Evolutionary conservation across 23 tunicate genomes (phyloP).

Genomic region (Trididemnum miniatum): DNA sequence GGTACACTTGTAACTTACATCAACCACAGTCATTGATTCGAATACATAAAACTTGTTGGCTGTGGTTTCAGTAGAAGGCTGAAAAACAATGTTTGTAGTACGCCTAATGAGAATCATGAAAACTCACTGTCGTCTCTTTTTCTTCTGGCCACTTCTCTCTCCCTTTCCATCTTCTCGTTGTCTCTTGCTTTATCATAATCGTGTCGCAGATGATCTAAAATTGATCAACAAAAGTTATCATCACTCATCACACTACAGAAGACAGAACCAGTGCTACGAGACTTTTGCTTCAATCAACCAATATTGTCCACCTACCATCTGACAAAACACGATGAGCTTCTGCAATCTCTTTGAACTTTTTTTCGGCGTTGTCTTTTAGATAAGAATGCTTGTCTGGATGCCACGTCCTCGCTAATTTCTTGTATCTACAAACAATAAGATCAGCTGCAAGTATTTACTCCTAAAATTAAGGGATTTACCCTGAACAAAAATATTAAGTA

Average conservation of each 20-base stretch:
- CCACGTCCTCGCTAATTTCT: constrained; percentile 66
- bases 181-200: constrained; percentile 19
- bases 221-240: too few relatives aligned
- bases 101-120: too few relatives aligned
- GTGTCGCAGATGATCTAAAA: background rate
- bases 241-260: background rate
- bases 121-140: background rate
- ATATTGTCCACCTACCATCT: constrained; percentile 31
- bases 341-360: constrained; percentile 69
- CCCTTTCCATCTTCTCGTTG: background rate
- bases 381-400: constrained; percentile 76
- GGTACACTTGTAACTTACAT: too few relatives aligned
- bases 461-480: too few relatives aligned
- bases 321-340: constrained; percentile 65
- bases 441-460: background rate
- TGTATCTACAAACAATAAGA: constrained; percentile 37
- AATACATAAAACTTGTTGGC: too few relatives aligned
- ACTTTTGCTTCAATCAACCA: background rate
- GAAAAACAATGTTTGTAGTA: too few relatives aligned
- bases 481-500: too few relatives aligned
- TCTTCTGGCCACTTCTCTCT: background rate
- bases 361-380: constrained; percentile 41
- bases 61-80: too few relatives aligned
- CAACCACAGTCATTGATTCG: too few relatives aligned
- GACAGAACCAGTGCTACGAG: background rate